phyloP scores from a whole-genome alignment of 1,140 invertebrate species.

The Apis laboriosa region DNA sequence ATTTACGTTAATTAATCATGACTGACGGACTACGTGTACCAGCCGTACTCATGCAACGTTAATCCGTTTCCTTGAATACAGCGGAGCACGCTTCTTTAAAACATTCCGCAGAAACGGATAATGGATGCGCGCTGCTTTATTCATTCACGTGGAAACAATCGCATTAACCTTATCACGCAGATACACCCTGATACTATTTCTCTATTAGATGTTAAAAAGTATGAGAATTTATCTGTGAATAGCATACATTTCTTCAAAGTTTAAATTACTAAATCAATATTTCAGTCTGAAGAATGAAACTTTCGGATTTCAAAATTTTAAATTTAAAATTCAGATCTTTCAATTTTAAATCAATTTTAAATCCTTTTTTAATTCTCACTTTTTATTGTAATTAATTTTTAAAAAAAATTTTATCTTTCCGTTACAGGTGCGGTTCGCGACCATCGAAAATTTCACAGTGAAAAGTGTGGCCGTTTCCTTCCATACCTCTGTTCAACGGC shows the following conservation, averaged over 20 bases:
- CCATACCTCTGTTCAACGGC: too few species aligned
- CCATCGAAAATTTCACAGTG: constrained; percentile 7
- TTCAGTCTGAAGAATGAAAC: too few species aligned
- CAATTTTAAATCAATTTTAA: too few species aligned
- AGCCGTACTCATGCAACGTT: constrained; percentile 4
- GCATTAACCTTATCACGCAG: neutral
- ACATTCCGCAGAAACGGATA: constrained; percentile 17
- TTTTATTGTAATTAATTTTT: too few species aligned
- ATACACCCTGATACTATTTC: neutral
- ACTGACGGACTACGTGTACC: neutral
- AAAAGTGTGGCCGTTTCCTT: neutral
- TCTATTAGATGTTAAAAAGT: neutral
- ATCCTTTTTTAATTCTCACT: too few species aligned
- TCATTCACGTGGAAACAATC: neutral
- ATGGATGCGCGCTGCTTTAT: neutral
- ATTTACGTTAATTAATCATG: constrained; percentile 28
- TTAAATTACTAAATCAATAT: too few species aligned
- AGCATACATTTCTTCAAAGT: too few species aligned
- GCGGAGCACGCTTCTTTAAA: neutral
- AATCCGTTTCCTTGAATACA: neutral
- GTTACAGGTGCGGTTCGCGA: constrained; percentile 48
- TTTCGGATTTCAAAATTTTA: too few species aligned
- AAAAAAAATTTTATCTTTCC: neutral
- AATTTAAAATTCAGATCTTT: too few species aligned
- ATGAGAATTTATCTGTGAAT: neutral